These are phyloP conservation scores for Lates calcarifer DNA, from an alignment of 2,113 vertebrate species.

Conservation along the genomic window DNA sequence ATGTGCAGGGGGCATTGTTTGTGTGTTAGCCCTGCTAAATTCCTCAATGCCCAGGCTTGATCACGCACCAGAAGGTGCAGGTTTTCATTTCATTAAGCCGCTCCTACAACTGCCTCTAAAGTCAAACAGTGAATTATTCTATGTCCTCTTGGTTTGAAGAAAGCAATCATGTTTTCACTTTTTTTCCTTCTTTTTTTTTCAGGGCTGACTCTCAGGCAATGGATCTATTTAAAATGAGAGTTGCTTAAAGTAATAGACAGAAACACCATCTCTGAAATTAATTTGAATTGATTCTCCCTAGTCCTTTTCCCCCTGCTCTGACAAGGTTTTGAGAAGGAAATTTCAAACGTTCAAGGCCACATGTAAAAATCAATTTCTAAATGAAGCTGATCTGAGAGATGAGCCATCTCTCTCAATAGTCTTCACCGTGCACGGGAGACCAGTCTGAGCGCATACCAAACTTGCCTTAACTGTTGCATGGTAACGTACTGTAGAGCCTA, in stretches of 20 bases:
- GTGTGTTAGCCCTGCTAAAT: constrained; percentile 29
- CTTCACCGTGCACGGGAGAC: not conserved
- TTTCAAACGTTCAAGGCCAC: constrained; percentile 57
- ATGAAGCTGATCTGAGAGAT: constrained; percentile 56
- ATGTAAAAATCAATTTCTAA: constrained; percentile 65
- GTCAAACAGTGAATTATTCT: constrained; percentile 64
- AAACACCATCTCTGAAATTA: constrained; percentile 67
- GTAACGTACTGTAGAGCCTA: constrained; percentile 11
- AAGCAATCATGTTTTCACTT: constrained; percentile 68
- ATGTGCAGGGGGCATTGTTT: not conserved
- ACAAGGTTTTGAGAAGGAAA: constrained; percentile 49
- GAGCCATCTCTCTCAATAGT: constrained; percentile 16
- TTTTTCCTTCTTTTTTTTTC: not conserved
- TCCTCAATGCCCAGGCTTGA: constrained; percentile 20
- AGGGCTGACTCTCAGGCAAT: constrained; percentile 50
- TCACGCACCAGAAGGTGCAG: constrained; percentile 46
- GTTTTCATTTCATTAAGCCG: constrained; percentile 59
- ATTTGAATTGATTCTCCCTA: constrained; percentile 74
- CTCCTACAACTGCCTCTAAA: constrained; percentile 46
- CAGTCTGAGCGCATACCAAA: constrained; percentile 1
- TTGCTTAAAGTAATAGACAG: constrained; percentile 74
- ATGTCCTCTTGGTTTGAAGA: constrained; percentile 47
- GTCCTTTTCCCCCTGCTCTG: constrained; percentile 3
- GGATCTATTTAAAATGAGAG: constrained; percentile 68
- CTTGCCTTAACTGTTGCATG: constrained; percentile 15